A percentile compares a stretch with the other conserved stretches of the same genome.
These are phyloP conservation scores for Halyomorpha halys DNA, from an alignment of 1,140 invertebrate genomes.

Conservation along the genomic window DNA sequence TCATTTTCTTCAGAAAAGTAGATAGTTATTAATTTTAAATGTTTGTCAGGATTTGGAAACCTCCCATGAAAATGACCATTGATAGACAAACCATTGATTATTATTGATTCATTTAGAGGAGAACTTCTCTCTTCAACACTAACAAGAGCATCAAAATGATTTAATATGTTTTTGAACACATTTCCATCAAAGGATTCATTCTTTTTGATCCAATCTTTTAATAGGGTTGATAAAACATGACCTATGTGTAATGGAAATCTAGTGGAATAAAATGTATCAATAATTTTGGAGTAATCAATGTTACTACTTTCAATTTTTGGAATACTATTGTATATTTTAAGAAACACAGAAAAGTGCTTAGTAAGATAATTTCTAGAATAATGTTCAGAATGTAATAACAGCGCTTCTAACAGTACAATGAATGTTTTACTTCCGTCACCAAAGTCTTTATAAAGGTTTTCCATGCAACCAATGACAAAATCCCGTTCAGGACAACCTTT, in stretches of 20 bases:
- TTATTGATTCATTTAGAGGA: not conserved
- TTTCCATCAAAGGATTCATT: not conserved
- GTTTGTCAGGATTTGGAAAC: not conserved
- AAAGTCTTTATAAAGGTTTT: not conserved
- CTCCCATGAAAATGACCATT: not conserved
- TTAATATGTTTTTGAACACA: not conserved
- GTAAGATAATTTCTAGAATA: too few species aligned
- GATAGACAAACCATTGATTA: not conserved
- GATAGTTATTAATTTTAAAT: not conserved
- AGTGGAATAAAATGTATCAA: slow-evolving; percentile 1
- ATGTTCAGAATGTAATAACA: not conserved
- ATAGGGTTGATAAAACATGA: not conserved
- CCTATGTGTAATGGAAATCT: not conserved
- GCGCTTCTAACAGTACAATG: not conserved
- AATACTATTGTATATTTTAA: too few species aligned
- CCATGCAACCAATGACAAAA: not conserved
- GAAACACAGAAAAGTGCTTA: too few species aligned
- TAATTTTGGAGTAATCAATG: too few species aligned
- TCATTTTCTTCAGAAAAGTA: not conserved
- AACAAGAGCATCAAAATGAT: slow-evolving; percentile 1
- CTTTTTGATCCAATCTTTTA: not conserved
- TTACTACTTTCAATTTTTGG: too few species aligned
- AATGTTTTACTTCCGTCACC: slow-evolving; percentile 8
- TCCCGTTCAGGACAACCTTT: not conserved
- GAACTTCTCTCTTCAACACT: not conserved